Conservation (phyloP, 2,113 vertebrate genomes). For the Megaceryle torquata region DNA sequence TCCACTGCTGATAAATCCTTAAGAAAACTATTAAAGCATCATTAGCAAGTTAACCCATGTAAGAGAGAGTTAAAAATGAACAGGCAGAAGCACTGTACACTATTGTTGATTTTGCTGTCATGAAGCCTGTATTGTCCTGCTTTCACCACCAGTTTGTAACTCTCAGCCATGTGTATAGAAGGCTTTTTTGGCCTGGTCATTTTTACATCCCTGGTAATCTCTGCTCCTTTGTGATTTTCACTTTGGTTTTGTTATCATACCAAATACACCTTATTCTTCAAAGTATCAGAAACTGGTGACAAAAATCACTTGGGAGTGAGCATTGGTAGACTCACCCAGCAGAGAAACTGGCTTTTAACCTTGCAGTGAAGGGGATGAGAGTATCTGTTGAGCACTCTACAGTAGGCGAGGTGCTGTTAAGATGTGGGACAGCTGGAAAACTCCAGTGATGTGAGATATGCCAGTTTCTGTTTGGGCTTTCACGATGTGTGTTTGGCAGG, state of each 20-base stretch:
- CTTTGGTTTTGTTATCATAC: not conserved
- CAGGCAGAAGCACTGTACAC: not conserved
- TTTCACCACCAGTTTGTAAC: not conserved
- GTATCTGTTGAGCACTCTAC: not conserved
- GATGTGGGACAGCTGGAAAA: not conserved
- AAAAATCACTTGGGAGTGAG: not conserved
- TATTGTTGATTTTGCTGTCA: not conserved
- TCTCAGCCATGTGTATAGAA: not conserved
- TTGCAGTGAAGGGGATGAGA: not conserved
- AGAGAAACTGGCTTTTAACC: not conserved
- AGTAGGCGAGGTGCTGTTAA: not conserved
- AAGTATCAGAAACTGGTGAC: not conserved
- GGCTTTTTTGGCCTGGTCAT: not conserved
- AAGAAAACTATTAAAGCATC: not conserved
- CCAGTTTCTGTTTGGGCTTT: not conserved
- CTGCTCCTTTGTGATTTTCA: not conserved
- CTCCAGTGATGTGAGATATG: not conserved
- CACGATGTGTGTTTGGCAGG: not conserved
- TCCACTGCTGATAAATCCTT: conserved; percentile 8
- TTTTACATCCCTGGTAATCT: not conserved
- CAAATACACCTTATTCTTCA: not conserved
- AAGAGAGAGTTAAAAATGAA: not conserved
- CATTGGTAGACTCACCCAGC: not conserved
- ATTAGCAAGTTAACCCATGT: not conserved
- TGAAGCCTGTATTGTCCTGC: not conserved